phyloP scores from a whole-genome alignment of 2,797 vertebrate species.

The Aratinga solstitialis region DNA sequence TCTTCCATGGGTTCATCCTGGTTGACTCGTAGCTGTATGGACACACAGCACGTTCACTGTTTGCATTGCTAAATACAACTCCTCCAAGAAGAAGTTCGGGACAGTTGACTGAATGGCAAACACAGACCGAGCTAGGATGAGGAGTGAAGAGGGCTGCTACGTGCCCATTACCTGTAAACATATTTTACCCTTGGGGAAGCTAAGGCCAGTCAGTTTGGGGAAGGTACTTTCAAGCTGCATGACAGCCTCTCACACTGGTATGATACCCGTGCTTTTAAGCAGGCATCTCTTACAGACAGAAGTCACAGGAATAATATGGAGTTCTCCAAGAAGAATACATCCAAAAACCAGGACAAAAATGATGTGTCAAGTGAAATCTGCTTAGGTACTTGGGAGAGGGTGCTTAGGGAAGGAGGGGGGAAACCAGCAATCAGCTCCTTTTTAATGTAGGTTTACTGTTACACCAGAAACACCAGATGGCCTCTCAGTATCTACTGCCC shows the following conservation, averaged over 20 bases:
- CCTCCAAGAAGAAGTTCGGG: neutral
- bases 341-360: neutral
- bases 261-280: neutral
- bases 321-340: neutral
- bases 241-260: neutral
- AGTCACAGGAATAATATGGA: neutral
- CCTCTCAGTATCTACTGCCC: neutral
- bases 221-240: neutral
- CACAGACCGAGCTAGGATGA: too few relatives aligned
- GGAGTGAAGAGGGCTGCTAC: neutral
- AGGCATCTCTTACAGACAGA: neutral
- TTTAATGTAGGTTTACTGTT: neutral
- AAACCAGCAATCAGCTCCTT: neutral
- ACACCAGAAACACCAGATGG: neutral
- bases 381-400: neutral
- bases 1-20: conserved; percentile 94
- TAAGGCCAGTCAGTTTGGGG: neutral
- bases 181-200: neutral
- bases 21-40: conserved; percentile 88
- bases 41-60: neutral
- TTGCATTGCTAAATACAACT: neutral
- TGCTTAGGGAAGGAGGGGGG: accelerated
- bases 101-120: neutral
- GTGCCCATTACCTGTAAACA: accelerated
- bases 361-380: neutral